Evolutionary conservation across 2,888 invertebrate genomes (phyloP), one percentile per base, ranked within the genome.

Genomic region (Campoplex nolae): DNA sequence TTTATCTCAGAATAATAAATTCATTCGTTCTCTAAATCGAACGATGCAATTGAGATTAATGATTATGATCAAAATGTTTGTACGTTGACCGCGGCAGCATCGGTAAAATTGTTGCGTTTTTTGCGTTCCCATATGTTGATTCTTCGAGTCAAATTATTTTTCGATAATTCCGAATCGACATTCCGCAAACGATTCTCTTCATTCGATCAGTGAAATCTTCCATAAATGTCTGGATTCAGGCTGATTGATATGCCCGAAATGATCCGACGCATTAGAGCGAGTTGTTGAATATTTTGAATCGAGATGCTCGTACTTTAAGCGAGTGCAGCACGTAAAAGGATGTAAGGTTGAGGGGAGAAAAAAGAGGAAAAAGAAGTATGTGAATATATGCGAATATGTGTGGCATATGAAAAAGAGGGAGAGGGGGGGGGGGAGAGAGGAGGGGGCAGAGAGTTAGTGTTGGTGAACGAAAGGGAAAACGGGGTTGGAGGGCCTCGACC

Each of bases 401-500:
- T 62, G 32, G 62, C 92, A 56, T 56, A 92, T 89, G 51, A 28
- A 54, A 80, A 54, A 78, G 78, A 48, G 67, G 70, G 71, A 54
- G 90, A 0, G 23, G 23, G 23, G n/a, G n/a, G n/a, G n/a, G n/a
- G n/a, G n/a, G n/a, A n/a, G n/a, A n/a, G n/a, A n/a, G n/a, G n/a
- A n/a, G n/a, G n/a, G n/a, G n/a, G n/a, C n/a, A 88, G 87, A 88
- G 91, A 90, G 88, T 86, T 84, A 86, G 89, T 88, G 90, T 88
- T 90, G 89, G 87, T 89, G 90, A 92, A 92, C 90, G 93, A 93
- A 93, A 92, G 92, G 90, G 92, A 92, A 93, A 93, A 91, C 92
- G 90, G 89, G 91, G 91, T 88, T 91, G 91, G 90, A 91, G 90
- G 89, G 91, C 90, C 85, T 88, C 84, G 88, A 89, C 89, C 90